Evolutionary conservation across 1,140 invertebrate species (phyloP).

Genomic region (Euwallacea similis): DNA sequence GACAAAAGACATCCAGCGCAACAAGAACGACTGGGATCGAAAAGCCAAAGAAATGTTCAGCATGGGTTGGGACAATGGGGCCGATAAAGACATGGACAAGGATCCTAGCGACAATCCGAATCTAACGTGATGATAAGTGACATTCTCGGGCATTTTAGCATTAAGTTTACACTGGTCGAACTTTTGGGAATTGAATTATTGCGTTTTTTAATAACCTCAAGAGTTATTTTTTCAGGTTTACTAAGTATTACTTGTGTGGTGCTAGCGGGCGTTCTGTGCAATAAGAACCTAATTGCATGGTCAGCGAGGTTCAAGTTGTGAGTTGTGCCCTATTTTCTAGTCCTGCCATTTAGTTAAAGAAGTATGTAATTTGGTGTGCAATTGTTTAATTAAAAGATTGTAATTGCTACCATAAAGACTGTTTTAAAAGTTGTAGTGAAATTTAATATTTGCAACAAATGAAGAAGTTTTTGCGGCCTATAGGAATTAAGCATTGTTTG

Average conservation of each 20-base stretch:
- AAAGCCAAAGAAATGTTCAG: slow-evolving; percentile 59
- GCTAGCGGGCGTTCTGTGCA: too few relatives aligned
- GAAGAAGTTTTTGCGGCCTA: too few relatives aligned
- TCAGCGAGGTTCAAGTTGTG: too few relatives aligned
- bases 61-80: slow-evolving; percentile 43
- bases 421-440: background rate
- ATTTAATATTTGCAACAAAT: background rate
- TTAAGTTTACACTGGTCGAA: slow-evolving; percentile 21
- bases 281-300: too few relatives aligned
- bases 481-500: too few relatives aligned
- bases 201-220: background rate
- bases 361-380: background rate
- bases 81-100: slow-evolving; percentile 45
- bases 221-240: too few relatives aligned
- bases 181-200: background rate
- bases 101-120: slow-evolving; percentile 49
- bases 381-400: too few relatives aligned
- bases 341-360: background rate
- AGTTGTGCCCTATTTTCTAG: too few relatives aligned
- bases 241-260: too few relatives aligned
- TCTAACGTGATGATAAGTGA: slow-evolving; percentile 34
- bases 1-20: slow-evolving; percentile 62
- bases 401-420: background rate
- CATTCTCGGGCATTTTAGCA: slow-evolving; percentile 18
- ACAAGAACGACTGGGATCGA: slow-evolving; percentile 60